phyloP scores from a whole-genome alignment of 2,888 invertebrate species.

The Tetragnatha montana region DNA sequence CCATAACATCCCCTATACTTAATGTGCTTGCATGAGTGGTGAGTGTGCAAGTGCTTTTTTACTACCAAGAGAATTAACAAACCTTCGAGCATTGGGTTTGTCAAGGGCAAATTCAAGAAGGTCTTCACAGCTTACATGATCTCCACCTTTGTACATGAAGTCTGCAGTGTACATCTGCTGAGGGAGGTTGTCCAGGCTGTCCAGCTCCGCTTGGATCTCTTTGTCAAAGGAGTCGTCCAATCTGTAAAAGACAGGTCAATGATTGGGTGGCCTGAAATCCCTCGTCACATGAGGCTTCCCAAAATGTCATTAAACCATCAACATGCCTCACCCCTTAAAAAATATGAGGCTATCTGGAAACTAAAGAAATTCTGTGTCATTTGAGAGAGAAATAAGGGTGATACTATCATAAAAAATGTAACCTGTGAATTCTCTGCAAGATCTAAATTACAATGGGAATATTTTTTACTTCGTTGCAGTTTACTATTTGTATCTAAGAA shows the following conservation, averaged over 20 bases:
- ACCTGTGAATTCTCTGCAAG: no score
- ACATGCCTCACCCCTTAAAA: not conserved
- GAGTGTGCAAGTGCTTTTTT: no score
- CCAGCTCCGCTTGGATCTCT: slow-evolving; percentile 81
- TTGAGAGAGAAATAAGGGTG: no score
- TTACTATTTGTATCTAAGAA: no score
- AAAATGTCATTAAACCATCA: not conserved
- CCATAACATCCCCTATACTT: no score
- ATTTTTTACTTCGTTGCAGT: no score
- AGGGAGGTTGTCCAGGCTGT: slow-evolving; percentile 80
- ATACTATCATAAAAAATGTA: no score
- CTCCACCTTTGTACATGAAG: slow-evolving; percentile 79
- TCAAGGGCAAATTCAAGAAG: slow-evolving; percentile 90
- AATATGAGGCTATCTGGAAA: not conserved
- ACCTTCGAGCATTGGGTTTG: slow-evolving; percentile 81
- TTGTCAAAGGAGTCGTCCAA: slow-evolving; percentile 79
- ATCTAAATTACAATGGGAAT: no score
- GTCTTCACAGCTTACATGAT: slow-evolving; percentile 94
- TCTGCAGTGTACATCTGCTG: slow-evolving; percentile 76
- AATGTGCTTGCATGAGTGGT: no score
- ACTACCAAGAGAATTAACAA: slow-evolving; percentile 9
- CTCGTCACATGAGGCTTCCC: not conserved
- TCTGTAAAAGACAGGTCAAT: slow-evolving; percentile 44
- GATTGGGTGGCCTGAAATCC: not conserved
- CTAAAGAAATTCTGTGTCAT: no score